A percentile compares a stretch with the other conserved stretches of the same genome.
These are phyloP conservation scores for Cryptophagus acutangulus DNA, from an alignment of 2,888 invertebrate genomes.

Conservation along the genomic window DNA sequence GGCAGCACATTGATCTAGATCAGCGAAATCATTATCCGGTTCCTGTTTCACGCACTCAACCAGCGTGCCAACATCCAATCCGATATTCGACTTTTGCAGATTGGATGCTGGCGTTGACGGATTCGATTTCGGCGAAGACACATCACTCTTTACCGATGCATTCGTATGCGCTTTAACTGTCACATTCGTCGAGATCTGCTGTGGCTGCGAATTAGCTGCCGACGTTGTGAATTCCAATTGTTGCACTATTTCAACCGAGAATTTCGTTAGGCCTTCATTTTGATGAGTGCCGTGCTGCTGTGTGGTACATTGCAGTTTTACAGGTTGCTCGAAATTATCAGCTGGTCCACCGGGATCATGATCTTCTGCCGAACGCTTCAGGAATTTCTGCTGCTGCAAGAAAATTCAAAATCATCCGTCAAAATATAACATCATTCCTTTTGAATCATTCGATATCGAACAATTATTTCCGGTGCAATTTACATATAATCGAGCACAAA, in stretches of 20 bases:
- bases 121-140: conserved; percentile 52
- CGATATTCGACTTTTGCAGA: conserved; percentile 37
- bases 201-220: conserved; percentile 79
- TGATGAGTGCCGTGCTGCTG: conserved; percentile 48
- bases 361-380: conserved; percentile 68
- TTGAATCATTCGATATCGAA: too few species aligned
- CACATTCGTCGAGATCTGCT: conserved; percentile 88
- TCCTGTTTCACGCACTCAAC: conserved; percentile 64
- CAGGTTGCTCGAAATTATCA: conserved; percentile 66
- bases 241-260: conserved; percentile 90
- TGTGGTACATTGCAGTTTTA: conserved; percentile 65
- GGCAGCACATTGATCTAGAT: conserved; percentile 77
- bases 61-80: conserved; percentile 57
- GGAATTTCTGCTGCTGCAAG: conserved; percentile 80
- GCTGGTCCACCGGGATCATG: conserved; percentile 49
- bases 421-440: too few species aligned
- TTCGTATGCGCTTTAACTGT: conserved; percentile 79
- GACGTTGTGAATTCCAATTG: conserved; percentile 86
- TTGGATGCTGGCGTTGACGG: conserved; percentile 44
- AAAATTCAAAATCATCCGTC: too few species aligned
- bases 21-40: conserved; percentile 82
- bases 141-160: conserved; percentile 60
- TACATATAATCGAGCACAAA: too few species aligned
- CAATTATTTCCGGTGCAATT: too few species aligned
- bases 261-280: conserved; percentile 61